Percentiles rank a stretch among this genome's conserved stretches.
These are phyloP conservation scores for Chrysoperla carnea DNA, from an alignment of 1,140 invertebrate species.

Conservation along the genomic window DNA sequence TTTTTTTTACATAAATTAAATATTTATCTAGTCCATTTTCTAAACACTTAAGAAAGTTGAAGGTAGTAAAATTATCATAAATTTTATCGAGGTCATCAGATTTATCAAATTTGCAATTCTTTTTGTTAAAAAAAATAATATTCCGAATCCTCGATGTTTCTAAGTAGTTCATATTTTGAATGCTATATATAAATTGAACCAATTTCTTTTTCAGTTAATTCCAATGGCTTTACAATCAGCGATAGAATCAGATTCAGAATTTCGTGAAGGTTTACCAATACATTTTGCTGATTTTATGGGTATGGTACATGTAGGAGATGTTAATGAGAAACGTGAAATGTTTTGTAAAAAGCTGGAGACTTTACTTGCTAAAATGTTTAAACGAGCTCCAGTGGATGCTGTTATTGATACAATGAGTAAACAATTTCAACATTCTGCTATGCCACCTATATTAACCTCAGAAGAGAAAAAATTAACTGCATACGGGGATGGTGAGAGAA, in stretches of 20 bases:
- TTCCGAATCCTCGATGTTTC: no score
- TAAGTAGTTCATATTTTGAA: no score
- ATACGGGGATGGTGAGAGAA: constrained; percentile 45
- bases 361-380: constrained; percentile 41
- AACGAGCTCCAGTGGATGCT: constrained; percentile 55
- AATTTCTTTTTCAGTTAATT: constrained; percentile 42
- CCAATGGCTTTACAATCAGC: constrained; percentile 58
- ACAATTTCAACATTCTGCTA: constrained; percentile 65
- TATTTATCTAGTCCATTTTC: no score
- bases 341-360: constrained; percentile 39
- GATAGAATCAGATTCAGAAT: constrained; percentile 45
- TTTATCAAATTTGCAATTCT: no score
- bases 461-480: constrained; percentile 48
- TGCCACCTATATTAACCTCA: constrained; percentile 60
- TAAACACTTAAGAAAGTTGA: no score
- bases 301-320: constrained; percentile 32
- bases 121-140: no score
- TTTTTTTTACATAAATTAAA: no score
- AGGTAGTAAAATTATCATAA: no score
- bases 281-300: constrained; percentile 62
- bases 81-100: no score
- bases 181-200: no score
- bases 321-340: constrained; percentile 25
- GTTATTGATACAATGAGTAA: constrained; percentile 75
- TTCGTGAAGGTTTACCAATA: constrained; percentile 64